Percentiles rank a stretch among this genome's conserved stretches.
Evolutionary conservation across 35 echinoderm and acorn worm genomes (phyloP).

Genomic region (Eucidaris tribuloides): DNA sequence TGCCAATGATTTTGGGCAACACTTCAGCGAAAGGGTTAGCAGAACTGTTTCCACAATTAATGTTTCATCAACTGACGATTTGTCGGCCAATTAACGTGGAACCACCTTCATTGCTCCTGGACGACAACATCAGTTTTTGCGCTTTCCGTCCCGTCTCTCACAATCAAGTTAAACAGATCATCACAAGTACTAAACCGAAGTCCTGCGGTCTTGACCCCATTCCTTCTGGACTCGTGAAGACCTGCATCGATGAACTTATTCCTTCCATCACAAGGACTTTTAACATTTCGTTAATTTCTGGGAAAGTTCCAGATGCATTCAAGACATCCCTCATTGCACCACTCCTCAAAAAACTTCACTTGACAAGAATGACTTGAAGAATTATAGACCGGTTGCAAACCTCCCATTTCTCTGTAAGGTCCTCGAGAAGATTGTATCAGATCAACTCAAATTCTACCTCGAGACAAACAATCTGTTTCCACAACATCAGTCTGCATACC

Average conservation of each 20-base stretch:
- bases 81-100: not conserved
- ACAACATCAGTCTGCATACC: slow-evolving; percentile 59
- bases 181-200: not conserved
- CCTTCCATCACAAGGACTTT: slow-evolving; percentile 41
- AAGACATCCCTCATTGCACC: slow-evolving; percentile 34
- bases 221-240: slow-evolving; percentile 26
- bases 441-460: not conserved
- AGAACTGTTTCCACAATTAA: not conserved
- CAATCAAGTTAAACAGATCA: slow-evolving; percentile 1
- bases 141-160: not conserved
- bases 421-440: slow-evolving; percentile 24
- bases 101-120: not conserved
- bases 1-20: slow-evolving; percentile 43
- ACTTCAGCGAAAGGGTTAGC: slow-evolving; percentile 46
- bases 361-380: slow-evolving; percentile 23
- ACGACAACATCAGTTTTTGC: not conserved
- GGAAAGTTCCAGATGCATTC: slow-evolving; percentile 22
- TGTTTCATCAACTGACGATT: not conserved
- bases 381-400: slow-evolving; percentile 60
- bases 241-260: slow-evolving; percentile 43
- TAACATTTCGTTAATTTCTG: slow-evolving; percentile 38
- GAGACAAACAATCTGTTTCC: slow-evolving; percentile 3
- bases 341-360: slow-evolving; percentile 50
- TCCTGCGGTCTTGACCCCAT: not conserved
- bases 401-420: slow-evolving; percentile 49